These are phyloP conservation scores for Rhynchopsitta pachyrhyncha DNA, from an alignment of 2,113 vertebrate species.

Conservation along the genomic window DNA sequence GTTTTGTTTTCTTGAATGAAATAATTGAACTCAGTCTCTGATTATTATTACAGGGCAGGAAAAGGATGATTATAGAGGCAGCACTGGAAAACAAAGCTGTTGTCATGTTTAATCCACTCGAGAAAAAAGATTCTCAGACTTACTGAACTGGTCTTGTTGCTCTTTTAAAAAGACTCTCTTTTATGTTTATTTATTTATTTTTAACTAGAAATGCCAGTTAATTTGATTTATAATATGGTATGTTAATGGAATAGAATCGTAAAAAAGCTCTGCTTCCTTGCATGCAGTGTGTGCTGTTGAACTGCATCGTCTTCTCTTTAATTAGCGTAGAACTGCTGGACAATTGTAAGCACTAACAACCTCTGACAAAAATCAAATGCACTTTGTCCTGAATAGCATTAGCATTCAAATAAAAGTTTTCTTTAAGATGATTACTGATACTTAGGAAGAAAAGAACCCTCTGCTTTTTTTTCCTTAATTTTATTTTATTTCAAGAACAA, in stretches of 20 bases:
- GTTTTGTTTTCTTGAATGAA: slow-evolving; percentile 1
- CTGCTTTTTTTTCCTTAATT: not conserved
- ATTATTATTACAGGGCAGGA: slow-evolving; percentile 15
- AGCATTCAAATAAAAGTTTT: slow-evolving; percentile 27
- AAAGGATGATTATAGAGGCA: slow-evolving; percentile 26
- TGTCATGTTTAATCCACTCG: not conserved
- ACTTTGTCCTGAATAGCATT: not conserved
- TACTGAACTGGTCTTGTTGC: slow-evolving; percentile 6
- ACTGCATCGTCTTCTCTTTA: slow-evolving; percentile 9
- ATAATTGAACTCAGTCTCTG: not conserved
- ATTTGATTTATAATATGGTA: slow-evolving; percentile 68
- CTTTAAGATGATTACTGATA: not conserved
- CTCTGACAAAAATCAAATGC: not conserved
- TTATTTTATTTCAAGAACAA: slow-evolving; percentile 39
- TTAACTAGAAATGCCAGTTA: slow-evolving; percentile 62
- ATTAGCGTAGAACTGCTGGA: not conserved
- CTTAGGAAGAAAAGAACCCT: slow-evolving; percentile 3
- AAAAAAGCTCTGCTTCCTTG: slow-evolving; percentile 20
- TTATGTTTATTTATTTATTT: not conserved
- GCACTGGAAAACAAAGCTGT: slow-evolving; percentile 57
- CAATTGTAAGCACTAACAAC: slow-evolving; percentile 9
- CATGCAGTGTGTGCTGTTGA: not conserved
- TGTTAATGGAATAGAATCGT: slow-evolving; percentile 57
- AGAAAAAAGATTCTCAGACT: slow-evolving; percentile 32
- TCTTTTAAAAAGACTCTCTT: not conserved